Base-by-base conservation (phyloP, 1,140 invertebrate species). In the Propsilocerus akamusi region DNA sequence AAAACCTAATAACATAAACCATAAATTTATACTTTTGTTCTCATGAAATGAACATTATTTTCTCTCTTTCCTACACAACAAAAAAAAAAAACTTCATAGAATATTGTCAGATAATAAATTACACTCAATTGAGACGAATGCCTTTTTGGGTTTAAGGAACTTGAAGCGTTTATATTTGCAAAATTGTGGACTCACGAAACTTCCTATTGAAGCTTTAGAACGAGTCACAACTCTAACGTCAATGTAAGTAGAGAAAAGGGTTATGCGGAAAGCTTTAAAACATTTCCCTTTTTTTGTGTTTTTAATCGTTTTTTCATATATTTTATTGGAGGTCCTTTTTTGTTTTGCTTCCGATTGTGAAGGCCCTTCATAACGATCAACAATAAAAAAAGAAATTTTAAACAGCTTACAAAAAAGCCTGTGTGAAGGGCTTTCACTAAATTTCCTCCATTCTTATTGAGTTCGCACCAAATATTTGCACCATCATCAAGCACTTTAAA, bases 81-180 rank as follows among this genome's bases (percentile, higher is more conserved):
- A 26, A 46, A 12, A 49, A 49, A 51, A 20, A 17, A 51, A 25
- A 30, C 57, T 53, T 71, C 73, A 54, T 66, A 75, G 73, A 60
- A 67, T 73, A 47, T 59, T 75, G 51, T 70, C 69, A 41, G 71
- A 74, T 59, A 76, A 76, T 65, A 69, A 67, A 58, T 58, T 75
- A 57, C 64, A 65, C 52, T 62, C 61, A 54, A 72, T 75, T 53
- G 71, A 72, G 62, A 64, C 67, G 50, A 62, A 68, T 54, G 64
- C 70, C 50, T 75, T 75, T 62, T 57, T 64, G 50, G 66, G 66
- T 51, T 66, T 71, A 52, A 57, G 55, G 46, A 68, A 68, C 54
- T 60, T 76, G 49, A 75, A 74, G 59, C 66, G 70, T 59, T 63
- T 75, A 63, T 71, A 68, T 50, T 59, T 75, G 51, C 70, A 74